Conservation (phyloP, 2,888 invertebrate species). For the Chrysolina oricalcia region DNA sequence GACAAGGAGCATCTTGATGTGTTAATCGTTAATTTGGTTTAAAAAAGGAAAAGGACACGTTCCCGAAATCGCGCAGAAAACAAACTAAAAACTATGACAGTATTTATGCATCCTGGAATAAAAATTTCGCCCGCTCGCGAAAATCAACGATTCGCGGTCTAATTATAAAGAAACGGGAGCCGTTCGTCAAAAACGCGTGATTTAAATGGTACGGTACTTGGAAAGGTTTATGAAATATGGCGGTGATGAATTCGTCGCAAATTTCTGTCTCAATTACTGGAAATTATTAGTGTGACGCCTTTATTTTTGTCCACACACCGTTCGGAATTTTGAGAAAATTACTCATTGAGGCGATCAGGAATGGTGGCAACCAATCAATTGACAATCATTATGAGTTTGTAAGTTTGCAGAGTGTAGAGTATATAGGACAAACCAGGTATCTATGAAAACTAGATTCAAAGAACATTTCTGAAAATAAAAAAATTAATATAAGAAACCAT, state of each 20-base stretch:
- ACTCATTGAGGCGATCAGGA: neutral
- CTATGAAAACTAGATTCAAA: too few species aligned
- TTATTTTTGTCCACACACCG: neutral
- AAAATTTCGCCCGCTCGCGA: constrained; percentile 32
- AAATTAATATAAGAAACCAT: too few species aligned
- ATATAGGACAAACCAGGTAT: too few species aligned
- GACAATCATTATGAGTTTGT: too few species aligned
- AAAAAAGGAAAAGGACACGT: constrained; percentile 15
- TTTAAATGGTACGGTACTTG: constrained; percentile 20
- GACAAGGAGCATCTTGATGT: constrained; percentile 32
- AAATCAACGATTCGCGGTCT: constrained; percentile 33
- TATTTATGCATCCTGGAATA: constrained; percentile 41
- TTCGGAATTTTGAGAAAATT: neutral
- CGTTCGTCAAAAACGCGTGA: constrained; percentile 3
- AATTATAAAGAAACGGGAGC: constrained; percentile 15
- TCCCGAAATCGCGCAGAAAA: constrained; percentile 27
- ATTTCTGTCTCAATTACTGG: constrained; percentile 23
- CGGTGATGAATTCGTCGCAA: neutral
- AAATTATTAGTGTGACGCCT: neutral
- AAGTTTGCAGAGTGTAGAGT: too few species aligned
- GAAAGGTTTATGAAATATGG: constrained; percentile 14
- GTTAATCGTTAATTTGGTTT: constrained; percentile 18
- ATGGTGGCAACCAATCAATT: neutral
- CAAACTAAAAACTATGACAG: constrained; percentile 36
- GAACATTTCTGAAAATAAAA: too few species aligned